These are phyloP conservation scores for Tetramorium bicarinatum DNA, from an alignment of 2,888 invertebrate genomes.

Conservation along the genomic window DNA sequence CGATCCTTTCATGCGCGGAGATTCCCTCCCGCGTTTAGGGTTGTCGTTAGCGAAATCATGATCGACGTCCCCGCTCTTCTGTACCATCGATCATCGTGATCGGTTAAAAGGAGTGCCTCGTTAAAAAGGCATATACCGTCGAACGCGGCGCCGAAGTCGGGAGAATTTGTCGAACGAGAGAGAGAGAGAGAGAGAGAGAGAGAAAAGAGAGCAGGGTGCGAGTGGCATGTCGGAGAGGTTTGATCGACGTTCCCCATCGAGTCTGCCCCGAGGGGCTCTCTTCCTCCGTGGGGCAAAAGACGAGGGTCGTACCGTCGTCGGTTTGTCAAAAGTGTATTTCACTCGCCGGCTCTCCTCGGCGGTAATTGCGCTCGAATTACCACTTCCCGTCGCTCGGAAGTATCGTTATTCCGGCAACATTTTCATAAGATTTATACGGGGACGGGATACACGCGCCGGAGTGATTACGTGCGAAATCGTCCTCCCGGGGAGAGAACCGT, in stretches of 20 bases:
- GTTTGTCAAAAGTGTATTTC: constrained; percentile 53
- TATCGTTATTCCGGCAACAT: constrained; percentile 19
- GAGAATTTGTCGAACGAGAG: constrained; percentile 40
- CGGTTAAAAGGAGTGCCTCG: constrained; percentile 52
- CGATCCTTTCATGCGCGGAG: too few species aligned
- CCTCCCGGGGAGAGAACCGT: constrained; percentile 22
- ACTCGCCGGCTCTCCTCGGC: neutral
- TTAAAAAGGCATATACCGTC: constrained; percentile 58
- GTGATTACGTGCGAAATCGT: constrained; percentile 53
- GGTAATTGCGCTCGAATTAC: constrained; percentile 47
- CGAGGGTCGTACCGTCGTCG: constrained; percentile 10
- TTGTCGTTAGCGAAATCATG: constrained; percentile 46
- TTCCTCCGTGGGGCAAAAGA: neutral
- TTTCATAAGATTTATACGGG: constrained; percentile 30
- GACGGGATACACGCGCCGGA: neutral
- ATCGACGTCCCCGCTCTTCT: constrained; percentile 41
- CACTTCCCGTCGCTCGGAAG: constrained; percentile 22
- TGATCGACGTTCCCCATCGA: constrained; percentile 54
- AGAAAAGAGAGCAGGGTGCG: constrained; percentile 5
- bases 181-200: too few species aligned
- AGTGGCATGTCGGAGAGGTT: constrained; percentile 37
- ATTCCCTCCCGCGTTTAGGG: neutral
- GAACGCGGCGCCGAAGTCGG: constrained; percentile 40
- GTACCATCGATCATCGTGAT: constrained; percentile 45
- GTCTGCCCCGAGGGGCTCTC: neutral